Base-by-base conservation (phyloP, 1,140 invertebrate genomes). In the Ceratina calcarata region DNA sequence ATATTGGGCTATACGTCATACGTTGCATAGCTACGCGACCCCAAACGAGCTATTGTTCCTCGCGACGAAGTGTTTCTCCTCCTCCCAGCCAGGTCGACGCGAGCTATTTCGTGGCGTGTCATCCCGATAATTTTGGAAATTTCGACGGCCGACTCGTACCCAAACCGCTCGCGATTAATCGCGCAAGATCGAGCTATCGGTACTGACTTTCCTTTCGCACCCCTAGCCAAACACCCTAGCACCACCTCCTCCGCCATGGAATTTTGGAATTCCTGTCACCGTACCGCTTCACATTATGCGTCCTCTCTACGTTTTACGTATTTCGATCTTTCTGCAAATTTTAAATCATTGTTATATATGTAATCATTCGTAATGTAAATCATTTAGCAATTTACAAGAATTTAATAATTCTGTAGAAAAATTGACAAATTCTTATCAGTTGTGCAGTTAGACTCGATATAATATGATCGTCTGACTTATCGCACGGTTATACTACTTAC, bases 41-140 rank as follows among this genome's bases (percentile, higher is more conserved):
- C 84, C 84, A 86, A 86, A 86, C 84, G 83, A 86, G 84, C 84
- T 85, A 86, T 86, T 86, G 83, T 86, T 86, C 83, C 76, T 85
- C 84, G 68, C 76, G 83, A 72, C 75, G 71, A 82, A 86, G 80
- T 86, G 76, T 62, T 86, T 76, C 82, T 61, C 68, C 70, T 60
- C 67, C 80, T n/a, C 13, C 66, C 18, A 27, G 20, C 45, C 71
- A 45, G 20, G 22, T 37, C 67, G 55, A 24, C 27, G 75, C 68
- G 58, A 78, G 80, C 82, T 78, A 84, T 84, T 67, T 85, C 66
- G 84, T 80, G 61, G 81, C 79, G 73, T 84, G 82, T 81, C 78
- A 73, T 72, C 68, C 65, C 72, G 72, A 67, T 85, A 85, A 85
- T 85, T 84, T 85, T 84, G 68, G 72, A 84, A 85, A 84, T 85